Evolutionary conservation across 2,888 invertebrate genomes (phyloP).

Genomic region (Sesamia inferens): DNA sequence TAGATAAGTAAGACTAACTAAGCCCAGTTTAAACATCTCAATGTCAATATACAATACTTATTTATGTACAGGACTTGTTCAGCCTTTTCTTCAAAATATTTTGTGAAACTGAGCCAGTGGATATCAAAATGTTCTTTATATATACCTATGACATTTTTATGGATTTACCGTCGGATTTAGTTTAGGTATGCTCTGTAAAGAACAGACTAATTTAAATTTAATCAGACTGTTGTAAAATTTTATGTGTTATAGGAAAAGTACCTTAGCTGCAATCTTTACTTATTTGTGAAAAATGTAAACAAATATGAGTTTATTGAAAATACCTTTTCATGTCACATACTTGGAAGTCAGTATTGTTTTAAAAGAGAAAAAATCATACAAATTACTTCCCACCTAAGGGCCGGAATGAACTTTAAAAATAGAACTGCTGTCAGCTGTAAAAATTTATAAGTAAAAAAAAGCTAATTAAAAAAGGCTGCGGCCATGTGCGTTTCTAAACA

Average conservation of each 20-base stretch:
- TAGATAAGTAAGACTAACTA: background rate
- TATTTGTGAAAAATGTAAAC: too few species aligned
- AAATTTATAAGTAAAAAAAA: too few species aligned
- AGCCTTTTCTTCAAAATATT: slow-evolving; percentile 48
- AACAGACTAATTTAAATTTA: slow-evolving; percentile 79
- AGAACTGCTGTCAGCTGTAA: too few species aligned
- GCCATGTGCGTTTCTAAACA: too few species aligned
- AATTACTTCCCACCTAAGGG: too few species aligned
- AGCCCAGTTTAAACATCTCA: slow-evolving; percentile 48
- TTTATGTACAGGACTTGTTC: slow-evolving; percentile 46
- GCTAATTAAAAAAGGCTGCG: too few species aligned
- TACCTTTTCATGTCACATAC: too few species aligned
- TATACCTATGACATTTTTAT: slow-evolving; percentile 43
- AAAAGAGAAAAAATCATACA: too few species aligned
- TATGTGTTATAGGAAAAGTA: slow-evolving; percentile 32
- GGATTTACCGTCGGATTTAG: slow-evolving; percentile 19
- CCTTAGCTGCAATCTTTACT: background rate
- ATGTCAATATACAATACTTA: slow-evolving; percentile 50
- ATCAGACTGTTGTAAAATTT: slow-evolving; percentile 60
- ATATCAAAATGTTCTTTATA: slow-evolving; percentile 29
- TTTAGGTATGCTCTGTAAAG: slow-evolving; percentile 64
- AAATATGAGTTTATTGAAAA: too few species aligned
- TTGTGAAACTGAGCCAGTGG: slow-evolving; percentile 16
- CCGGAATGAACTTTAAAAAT: too few species aligned
- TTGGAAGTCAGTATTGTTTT: too few species aligned